Percentiles rank a stretch among this genome's conserved stretches.
Conservation (phyloP, 1,140 invertebrate species). For the Rhopalosiphum padi region DNA sequence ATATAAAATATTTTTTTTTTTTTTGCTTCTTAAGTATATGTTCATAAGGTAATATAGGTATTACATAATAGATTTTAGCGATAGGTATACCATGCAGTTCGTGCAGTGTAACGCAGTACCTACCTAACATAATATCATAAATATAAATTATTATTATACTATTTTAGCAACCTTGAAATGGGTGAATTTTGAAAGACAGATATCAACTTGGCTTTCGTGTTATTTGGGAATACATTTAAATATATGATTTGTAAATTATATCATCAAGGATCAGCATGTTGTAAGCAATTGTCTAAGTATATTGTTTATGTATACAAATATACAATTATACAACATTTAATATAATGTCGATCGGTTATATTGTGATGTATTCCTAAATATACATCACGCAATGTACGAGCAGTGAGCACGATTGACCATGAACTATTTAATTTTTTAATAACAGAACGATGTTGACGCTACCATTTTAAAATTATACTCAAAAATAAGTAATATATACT, state of each 20-base stretch:
- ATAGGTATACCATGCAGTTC: no score
- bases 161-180: neutral
- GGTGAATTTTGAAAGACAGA: neutral
- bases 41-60: no score
- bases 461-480: neutral
- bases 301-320: neutral
- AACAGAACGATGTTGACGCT: neutral
- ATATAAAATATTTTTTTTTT: no score
- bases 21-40: no score
- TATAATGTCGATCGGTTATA: neutral
- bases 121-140: no score
- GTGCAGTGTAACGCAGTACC: no score
- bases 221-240: neutral
- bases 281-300: neutral
- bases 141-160: no score
- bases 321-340: neutral
- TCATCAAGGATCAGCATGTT: slow-evolving; percentile 16
- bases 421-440: slow-evolving; percentile 19
- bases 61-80: no score
- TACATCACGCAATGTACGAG: neutral
- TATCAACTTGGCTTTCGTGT: neutral
- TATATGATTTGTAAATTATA: slow-evolving; percentile 13
- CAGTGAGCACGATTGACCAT: neutral
- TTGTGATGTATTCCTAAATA: neutral
- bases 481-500: neutral